Base-by-base conservation (phyloP, 2,888 invertebrate species). In the Coenonympha arcania region DNA sequence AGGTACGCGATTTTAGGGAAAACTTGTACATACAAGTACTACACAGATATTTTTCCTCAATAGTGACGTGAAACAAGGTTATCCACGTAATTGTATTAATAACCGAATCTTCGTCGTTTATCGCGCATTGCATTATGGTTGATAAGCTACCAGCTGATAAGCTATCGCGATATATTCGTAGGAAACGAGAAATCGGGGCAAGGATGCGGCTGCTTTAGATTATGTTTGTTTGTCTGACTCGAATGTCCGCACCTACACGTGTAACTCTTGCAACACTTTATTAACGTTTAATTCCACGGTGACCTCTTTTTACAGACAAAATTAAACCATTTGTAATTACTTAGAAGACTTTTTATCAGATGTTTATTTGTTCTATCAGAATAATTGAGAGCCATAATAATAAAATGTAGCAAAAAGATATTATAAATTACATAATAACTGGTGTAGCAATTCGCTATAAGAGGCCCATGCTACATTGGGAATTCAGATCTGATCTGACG, bases 181-280 rank as follows among this genome's bases (percentile, higher is more conserved):
- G 83, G 79, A 80, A 83, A 82, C 73, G 69, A 75, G 74, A 80
- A 84, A 84, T 78, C 75, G 79, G 85, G 81, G 69, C 85, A 85
- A 85, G 85, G 86, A 80, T 83, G 73, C 71, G 63, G 37, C 50
- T 65, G 71, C 61, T 62, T 64, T 66, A 73, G 69, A 71, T 64
- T 69, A 61, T 67, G 62, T 75, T 76, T 78, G 77, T 80, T 77
- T 72, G 78, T 77, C 70, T 73, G 69, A 68, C 75, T 77, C 77
- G 39, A 24, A 22, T 19, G 34, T 74, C 63, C 62, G 58, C 68
- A 72, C 31, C 8, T 33, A 16, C 80, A 76, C 79, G 83, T 80
- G 79, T 79, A 71, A 64, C 40, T 55, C 66, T 83, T 80, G 74
- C 82, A 71, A 80, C 75, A 78, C 52, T 65, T 42, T 37, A n/a